Percentiles rank a stretch among this genome's conserved stretches.
phyloP scores from a whole-genome alignment of 2,888 invertebrate genomes.

The Meliscaeva auricollis region DNA sequence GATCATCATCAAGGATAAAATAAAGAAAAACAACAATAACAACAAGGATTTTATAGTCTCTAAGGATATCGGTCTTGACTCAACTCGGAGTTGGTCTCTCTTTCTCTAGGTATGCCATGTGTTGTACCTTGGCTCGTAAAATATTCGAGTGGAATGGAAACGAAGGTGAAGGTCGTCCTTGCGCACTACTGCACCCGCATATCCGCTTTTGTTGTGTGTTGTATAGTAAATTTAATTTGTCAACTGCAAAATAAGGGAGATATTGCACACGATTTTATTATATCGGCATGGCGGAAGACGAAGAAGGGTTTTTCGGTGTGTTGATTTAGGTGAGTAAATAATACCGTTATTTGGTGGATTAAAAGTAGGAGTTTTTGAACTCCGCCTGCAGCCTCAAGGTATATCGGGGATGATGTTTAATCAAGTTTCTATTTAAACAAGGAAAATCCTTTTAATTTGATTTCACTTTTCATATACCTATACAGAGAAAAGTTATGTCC shows the following conservation, averaged over 20 bases:
- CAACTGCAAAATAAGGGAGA: conserved; percentile 69
- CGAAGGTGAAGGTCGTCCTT: conserved; percentile 71
- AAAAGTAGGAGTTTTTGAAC: conserved; percentile 49
- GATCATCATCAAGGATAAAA: neutral
- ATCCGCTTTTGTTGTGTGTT: conserved; percentile 31
- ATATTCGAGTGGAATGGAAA: neutral
- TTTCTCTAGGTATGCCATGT: neutral
- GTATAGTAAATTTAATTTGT: conserved; percentile 68
- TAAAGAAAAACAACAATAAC: neutral
- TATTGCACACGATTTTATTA: conserved; percentile 52
- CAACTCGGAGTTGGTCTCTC: conserved; percentile 9
- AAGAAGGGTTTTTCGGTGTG: conserved; percentile 37
- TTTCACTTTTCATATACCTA: conserved; percentile 40
- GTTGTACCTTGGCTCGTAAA: neutral
- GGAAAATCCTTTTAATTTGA: conserved; percentile 72
- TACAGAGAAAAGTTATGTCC: neutral
- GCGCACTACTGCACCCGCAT: conserved; percentile 49
- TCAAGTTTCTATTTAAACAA: conserved; percentile 69
- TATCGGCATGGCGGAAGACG: neutral
- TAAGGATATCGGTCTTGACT: conserved; percentile 19
- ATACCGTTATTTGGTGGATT: conserved; percentile 73
- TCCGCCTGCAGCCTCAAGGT: conserved; percentile 8
- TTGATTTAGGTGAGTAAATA: conserved; percentile 75
- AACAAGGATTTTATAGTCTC: conserved; percentile 31
- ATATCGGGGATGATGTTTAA: conserved; percentile 57